These are phyloP conservation scores for Andrena hattorfiana DNA, from an alignment of 2,888 invertebrate species.

Conservation along the genomic window DNA sequence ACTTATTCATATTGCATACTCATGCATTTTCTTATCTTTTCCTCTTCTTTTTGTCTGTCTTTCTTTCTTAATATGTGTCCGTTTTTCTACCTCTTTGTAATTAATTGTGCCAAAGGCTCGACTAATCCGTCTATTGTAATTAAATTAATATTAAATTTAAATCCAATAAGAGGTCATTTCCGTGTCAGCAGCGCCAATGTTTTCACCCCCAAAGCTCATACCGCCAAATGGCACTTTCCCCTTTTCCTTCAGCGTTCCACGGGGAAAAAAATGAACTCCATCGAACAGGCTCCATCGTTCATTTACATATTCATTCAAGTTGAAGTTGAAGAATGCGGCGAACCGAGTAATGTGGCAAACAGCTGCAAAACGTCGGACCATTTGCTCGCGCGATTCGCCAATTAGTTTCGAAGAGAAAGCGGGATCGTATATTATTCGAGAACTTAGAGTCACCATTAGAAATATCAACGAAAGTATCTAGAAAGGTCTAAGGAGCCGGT, in stretches of 20 bases:
- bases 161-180: no score
- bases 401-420: slow-evolving; percentile 50
- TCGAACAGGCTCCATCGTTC: neutral
- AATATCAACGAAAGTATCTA: slow-evolving; percentile 37
- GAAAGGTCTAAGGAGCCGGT: slow-evolving; percentile 41
- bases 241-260: neutral
- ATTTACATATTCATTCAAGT: neutral
- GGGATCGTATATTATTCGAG: slow-evolving; percentile 39
- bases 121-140: no score
- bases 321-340: neutral
- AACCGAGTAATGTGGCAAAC: slow-evolving; percentile 5
- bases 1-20: no score
- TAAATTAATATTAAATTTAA: no score
- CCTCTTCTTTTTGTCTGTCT: no score
- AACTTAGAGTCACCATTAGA: slow-evolving; percentile 29
- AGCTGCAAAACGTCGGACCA: slow-evolving; percentile 19
- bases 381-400: slow-evolving; percentile 31
- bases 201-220: no score
- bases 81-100: no score
- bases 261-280: neutral
- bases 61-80: no score
- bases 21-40: no score
- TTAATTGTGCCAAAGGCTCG: no score
- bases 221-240: no score
- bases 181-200: no score